Percentiles rank a stretch among this genome's conserved stretches.
These are phyloP conservation scores for Brachionus calyciflorus DNA, from an alignment of 1,140 invertebrate genomes.

Conservation along the genomic window DNA sequence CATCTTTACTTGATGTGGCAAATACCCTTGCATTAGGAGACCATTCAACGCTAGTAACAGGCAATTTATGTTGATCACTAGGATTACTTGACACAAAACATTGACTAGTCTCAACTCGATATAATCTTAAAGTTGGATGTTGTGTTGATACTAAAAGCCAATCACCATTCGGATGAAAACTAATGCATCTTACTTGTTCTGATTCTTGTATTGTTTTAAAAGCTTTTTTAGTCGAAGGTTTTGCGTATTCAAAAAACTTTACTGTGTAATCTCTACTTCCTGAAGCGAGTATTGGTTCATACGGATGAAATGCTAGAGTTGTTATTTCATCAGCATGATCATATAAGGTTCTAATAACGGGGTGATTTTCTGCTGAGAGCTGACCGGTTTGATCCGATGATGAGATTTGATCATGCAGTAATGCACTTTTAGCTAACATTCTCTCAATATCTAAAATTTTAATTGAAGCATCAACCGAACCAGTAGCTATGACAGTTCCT, in stretches of 20 bases:
- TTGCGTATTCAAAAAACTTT: constrained; percentile 95
- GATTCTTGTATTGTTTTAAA: constrained; percentile 71
- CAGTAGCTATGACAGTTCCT: constrained; percentile 84
- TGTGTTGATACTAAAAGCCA: constrained; percentile 87
- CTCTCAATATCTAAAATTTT: constrained; percentile 94
- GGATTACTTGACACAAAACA: constrained; percentile 89
- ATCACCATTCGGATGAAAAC: constrained; percentile 92
- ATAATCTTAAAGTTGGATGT: constrained; percentile 83
- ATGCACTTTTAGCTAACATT: constrained; percentile 81
- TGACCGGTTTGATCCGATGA: constrained; percentile 69
- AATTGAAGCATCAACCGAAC: constrained; percentile 94
- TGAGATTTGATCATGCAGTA: constrained; percentile 51
- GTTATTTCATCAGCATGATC: constrained; percentile 73
- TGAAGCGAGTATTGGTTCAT: constrained; percentile 78
- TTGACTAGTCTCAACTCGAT: constrained; percentile 90
- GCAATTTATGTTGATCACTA: constrained; percentile 81
- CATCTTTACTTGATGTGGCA: constrained; percentile 85
- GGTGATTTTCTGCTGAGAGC: constrained; percentile 85
- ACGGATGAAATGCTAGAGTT: constrained; percentile 90
- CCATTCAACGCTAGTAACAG: constrained; percentile 75
- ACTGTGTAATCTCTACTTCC: constrained; percentile 88
- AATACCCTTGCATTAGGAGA: constrained; percentile 79
- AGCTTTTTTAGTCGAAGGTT: constrained; percentile 94
- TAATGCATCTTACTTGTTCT: constrained; percentile 78
- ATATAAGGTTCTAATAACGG: constrained; percentile 87